Evolutionary conservation across 2,888 invertebrate genomes (phyloP).

Genomic region (Tetranychus piercei): DNA sequence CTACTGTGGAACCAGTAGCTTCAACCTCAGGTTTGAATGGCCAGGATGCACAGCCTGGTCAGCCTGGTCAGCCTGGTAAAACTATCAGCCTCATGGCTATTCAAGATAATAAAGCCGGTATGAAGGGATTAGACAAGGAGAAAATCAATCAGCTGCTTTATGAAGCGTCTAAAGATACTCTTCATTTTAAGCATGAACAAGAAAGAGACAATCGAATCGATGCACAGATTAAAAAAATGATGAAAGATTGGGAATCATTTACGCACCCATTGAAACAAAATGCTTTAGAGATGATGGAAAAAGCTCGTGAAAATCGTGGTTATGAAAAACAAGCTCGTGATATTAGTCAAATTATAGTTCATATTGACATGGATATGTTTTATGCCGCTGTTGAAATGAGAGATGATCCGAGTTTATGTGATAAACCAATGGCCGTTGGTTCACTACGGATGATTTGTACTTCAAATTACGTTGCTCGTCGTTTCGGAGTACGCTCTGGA

Average conservation of each 20-base stretch:
- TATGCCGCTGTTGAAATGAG: constrained; percentile 43
- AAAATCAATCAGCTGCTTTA: constrained; percentile 33
- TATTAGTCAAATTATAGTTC: constrained; percentile 37
- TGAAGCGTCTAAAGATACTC: constrained; percentile 37
- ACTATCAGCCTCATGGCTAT: neutral
- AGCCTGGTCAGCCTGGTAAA: no score
- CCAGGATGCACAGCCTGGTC: neutral
- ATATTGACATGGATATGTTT: constrained; percentile 46
- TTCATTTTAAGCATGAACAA: constrained; percentile 39
- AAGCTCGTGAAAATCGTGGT: constrained; percentile 29
- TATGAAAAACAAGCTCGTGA: constrained; percentile 35
- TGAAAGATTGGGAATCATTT: constrained; percentile 24
- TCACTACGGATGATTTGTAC: constrained; percentile 41
- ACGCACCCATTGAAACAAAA: constrained; percentile 31
- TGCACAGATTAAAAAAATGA: constrained; percentile 31
- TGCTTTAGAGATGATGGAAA: constrained; percentile 32
- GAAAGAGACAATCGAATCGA: constrained; percentile 37
- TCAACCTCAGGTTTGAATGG: neutral
- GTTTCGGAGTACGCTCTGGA: constrained; percentile 41
- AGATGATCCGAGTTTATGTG: constrained; percentile 29
- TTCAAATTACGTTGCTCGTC: constrained; percentile 42
- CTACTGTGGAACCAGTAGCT: neutral
- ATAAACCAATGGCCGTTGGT: constrained; percentile 44
- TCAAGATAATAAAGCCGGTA: constrained; percentile 26
- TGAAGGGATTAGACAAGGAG: constrained; percentile 27